These are phyloP conservation scores for Podiceps cristatus DNA, from an alignment of 2,113 vertebrate species.

Conservation along the genomic window DNA sequence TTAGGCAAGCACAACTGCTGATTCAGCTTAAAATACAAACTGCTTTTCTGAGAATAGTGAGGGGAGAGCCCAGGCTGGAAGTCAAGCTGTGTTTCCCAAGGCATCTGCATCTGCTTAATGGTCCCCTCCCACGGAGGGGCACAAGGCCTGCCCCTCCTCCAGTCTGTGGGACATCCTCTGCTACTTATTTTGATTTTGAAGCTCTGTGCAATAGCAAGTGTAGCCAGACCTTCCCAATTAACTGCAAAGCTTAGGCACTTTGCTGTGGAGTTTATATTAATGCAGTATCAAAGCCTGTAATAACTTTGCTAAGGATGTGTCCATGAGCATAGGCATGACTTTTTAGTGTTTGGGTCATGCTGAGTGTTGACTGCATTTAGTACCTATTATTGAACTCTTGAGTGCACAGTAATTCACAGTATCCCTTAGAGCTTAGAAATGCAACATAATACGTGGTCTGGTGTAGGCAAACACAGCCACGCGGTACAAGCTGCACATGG, in stretches of 20 bases:
- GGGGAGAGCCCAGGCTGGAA: background rate
- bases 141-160: background rate
- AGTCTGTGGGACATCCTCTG: background rate
- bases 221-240: background rate
- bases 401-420: background rate
- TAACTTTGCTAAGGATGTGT: background rate
- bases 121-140: no score
- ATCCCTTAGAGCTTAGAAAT: background rate
- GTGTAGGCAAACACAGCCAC: background rate
- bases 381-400: background rate
- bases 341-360: background rate
- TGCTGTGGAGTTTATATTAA: background rate
- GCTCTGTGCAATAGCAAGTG: background rate
- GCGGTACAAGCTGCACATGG: background rate
- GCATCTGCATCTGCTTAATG: background rate
- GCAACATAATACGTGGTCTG: background rate
- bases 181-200: background rate
- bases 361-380: background rate
- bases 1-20: rapidly evolving
- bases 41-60: background rate
- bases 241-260: background rate
- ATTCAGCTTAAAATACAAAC: background rate
- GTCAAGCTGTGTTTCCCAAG: background rate
- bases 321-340: background rate
- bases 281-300: background rate